These are phyloP conservation scores for Parasteatoda lunata DNA, from an alignment of 2,888 invertebrate genomes.

Conservation along the genomic window DNA sequence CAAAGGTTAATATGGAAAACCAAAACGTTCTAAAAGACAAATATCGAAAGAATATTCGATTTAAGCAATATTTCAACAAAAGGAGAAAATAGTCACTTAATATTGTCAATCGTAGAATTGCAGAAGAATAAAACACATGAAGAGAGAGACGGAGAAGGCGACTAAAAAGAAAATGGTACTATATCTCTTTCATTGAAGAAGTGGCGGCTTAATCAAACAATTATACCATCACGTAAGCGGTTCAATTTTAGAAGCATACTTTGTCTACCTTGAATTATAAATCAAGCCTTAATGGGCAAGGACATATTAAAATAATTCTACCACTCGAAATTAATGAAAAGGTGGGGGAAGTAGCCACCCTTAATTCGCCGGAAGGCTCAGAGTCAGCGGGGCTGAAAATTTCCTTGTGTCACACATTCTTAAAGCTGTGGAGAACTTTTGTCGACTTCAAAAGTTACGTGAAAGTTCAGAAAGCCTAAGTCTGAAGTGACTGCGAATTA, in stretches of 20 bases:
- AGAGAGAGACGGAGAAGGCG: neutral
- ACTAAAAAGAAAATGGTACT: neutral
- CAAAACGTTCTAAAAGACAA: too few relatives aligned
- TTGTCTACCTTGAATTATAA: neutral
- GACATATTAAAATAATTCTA: neutral
- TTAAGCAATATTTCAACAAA: too few relatives aligned
- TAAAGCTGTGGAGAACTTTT: conserved; percentile 12
- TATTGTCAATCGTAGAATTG: neutral
- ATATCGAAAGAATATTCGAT: too few relatives aligned
- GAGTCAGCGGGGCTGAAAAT: conserved; percentile 26
- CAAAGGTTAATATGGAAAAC: too few relatives aligned
- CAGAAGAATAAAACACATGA: neutral
- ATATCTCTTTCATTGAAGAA: neutral
- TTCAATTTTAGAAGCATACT: neutral
- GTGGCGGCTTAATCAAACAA: conserved; percentile 3
- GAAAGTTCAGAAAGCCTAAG: neutral
- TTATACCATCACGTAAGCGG: neutral
- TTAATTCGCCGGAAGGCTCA: neutral
- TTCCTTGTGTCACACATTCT: neutral
- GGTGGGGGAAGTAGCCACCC: neutral
- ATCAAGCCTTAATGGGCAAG: neutral
- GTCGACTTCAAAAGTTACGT: conserved; percentile 7
- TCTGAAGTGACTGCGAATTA: conserved; percentile 37
- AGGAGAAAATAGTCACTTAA: too few relatives aligned
- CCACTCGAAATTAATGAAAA: conserved; percentile 3